phyloP scores from a whole-genome alignment of 2,797 vertebrate genomes.

The Coluber constrictor region DNA sequence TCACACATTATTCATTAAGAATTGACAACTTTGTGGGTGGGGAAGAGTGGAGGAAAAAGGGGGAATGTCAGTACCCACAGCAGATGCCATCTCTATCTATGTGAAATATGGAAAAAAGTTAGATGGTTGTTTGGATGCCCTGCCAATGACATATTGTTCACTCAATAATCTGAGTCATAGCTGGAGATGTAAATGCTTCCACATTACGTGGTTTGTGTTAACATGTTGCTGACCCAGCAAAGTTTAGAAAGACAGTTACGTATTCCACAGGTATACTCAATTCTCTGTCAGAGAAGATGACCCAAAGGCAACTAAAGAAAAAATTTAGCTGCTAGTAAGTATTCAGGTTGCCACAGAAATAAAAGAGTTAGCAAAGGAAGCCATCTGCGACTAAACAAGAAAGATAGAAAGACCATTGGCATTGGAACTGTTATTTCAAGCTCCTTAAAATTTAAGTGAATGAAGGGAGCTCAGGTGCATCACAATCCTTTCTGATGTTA shows the following conservation, averaged over 20 bases:
- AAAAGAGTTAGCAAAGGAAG: neutral
- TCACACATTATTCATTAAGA: neutral
- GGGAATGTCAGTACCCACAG: neutral
- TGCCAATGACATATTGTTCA: neutral
- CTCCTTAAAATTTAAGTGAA: neutral
- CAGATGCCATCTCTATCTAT: neutral
- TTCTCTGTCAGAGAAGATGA: neutral
- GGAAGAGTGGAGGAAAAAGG: too few species aligned
- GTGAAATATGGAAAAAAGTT: neutral
- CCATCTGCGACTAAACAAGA: neutral
- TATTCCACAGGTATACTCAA: neutral
- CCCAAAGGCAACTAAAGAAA: neutral
- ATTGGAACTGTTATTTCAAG: neutral
- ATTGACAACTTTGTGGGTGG: neutral
- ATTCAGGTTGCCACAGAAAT: neutral
- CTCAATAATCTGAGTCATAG: neutral
- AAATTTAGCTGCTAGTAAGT: neutral
- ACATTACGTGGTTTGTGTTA: neutral
- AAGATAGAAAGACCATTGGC: neutral
- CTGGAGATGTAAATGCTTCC: neutral
- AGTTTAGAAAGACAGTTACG: neutral
- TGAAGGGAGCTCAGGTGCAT: neutral
- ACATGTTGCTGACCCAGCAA: neutral
- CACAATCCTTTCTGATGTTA: neutral
- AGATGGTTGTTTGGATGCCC: neutral